These are phyloP conservation scores for Pseudeuparius sepicola DNA, from an alignment of 2,888 invertebrate species.

Conservation along the genomic window DNA sequence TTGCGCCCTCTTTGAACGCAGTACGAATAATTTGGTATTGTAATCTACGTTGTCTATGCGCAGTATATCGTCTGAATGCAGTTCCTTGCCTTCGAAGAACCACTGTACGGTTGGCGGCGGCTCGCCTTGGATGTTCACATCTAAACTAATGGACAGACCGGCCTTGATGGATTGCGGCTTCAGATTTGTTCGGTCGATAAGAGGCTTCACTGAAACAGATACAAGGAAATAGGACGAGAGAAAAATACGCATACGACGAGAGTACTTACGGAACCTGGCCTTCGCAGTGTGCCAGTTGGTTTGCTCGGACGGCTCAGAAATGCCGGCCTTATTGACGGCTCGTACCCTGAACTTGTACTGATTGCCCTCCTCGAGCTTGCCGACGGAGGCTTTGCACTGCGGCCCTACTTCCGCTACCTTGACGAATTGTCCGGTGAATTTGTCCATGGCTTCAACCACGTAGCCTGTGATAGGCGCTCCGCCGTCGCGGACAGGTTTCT, in stretches of 20 bases:
- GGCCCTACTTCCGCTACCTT: constrained; percentile 83
- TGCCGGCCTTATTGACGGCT: constrained; percentile 94
- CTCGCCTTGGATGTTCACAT: constrained; percentile 85
- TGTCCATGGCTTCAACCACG: constrained; percentile 85
- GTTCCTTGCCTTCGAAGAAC: constrained; percentile 64
- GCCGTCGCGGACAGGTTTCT: constrained; percentile 79
- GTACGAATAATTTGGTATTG: constrained; percentile 81
- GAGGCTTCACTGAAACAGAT: constrained; percentile 70
- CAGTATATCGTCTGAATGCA: constrained; percentile 50
- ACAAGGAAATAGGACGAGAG: constrained; percentile 20
- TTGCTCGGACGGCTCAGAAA: constrained; percentile 83
- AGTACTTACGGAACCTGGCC: constrained; percentile 70
- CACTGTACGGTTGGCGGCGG: constrained; percentile 89
- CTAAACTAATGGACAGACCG: constrained; percentile 77
- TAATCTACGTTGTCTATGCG: constrained; percentile 79
- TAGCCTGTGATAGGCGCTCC: constrained; percentile 92
- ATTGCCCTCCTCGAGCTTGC: constrained; percentile 84
- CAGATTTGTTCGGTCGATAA: constrained; percentile 84
- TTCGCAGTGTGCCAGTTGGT: constrained; percentile 88
- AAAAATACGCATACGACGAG: too few relatives aligned
- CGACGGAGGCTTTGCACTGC: constrained; percentile 76
- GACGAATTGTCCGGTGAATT: constrained; percentile 72
- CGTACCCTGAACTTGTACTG: constrained; percentile 91
- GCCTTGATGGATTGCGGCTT: constrained; percentile 77
- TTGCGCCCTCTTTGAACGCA: constrained; percentile 69